Conservation (phyloP, 2,113 vertebrate genomes). For the Chionis minor region DNA sequence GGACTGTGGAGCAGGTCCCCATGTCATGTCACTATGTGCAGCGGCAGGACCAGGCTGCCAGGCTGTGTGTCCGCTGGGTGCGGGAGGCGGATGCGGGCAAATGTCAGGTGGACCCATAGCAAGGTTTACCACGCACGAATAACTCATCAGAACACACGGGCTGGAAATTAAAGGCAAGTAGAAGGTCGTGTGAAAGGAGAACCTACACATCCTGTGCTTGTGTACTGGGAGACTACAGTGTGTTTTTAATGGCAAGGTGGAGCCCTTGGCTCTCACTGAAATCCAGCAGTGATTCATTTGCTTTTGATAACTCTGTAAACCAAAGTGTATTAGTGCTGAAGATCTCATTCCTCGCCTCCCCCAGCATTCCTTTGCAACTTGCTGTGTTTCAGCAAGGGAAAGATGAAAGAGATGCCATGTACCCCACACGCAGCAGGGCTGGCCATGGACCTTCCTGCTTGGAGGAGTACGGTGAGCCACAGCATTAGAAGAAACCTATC, state of each 20-base stretch:
- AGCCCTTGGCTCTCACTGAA: not conserved
- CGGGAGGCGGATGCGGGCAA: not conserved
- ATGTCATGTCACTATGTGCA: rapidly evolving
- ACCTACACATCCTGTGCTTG: not conserved
- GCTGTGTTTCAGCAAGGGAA: not conserved
- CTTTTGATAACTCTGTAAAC: not conserved
- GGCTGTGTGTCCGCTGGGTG: not conserved
- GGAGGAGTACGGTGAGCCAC: not conserved
- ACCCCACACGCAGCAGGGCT: not conserved
- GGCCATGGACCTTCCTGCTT: not conserved
- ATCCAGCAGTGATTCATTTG: not conserved
- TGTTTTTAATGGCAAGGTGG: not conserved
- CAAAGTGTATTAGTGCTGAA: not conserved
- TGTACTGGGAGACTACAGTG: not conserved
- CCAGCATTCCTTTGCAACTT: not conserved
- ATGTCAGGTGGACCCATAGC: not conserved
- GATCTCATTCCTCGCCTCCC: not conserved
- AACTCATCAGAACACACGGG: not conserved
- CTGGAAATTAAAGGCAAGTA: not conserved
- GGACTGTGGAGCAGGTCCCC: not conserved
- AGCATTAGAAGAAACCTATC: not conserved
- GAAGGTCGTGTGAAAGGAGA: not conserved
- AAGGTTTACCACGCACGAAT: not conserved
- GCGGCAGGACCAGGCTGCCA: not conserved
- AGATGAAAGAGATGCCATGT: not conserved